Evolutionary conservation across 2,113 vertebrate species (phyloP).

Genomic region (Pogonocichla stellata): DNA sequence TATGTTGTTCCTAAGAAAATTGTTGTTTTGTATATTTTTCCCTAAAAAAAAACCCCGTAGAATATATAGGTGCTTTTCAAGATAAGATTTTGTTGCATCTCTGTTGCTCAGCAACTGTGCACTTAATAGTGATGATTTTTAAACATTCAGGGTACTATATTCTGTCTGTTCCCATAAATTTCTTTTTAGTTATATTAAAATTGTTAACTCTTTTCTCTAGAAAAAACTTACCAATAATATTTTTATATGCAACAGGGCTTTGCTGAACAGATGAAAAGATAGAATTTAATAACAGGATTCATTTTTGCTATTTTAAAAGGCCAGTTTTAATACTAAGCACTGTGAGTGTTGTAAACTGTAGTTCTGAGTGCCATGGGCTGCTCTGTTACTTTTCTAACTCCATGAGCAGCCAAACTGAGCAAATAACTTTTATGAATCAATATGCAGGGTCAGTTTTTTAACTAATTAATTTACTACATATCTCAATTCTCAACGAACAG

Average conservation of each 20-base stretch:
- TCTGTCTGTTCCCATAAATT: neutral
- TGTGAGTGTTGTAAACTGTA: neutral
- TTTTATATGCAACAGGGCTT: neutral
- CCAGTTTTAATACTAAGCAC: neutral
- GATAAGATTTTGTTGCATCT: neutral
- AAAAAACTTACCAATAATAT: neutral
- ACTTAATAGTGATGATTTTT: neutral
- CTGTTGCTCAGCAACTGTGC: neutral
- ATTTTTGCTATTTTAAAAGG: neutral
- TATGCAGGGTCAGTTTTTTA: neutral
- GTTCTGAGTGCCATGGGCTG: neutral
- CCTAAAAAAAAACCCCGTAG: neutral
- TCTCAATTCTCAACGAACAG: neutral
- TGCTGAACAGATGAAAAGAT: neutral
- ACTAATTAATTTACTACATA: neutral
- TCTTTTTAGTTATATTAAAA: neutral
- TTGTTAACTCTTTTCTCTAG: neutral
- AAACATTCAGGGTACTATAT: fast-evolving
- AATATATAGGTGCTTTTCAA: neutral
- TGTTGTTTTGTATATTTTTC: neutral
- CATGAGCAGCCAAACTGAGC: neutral
- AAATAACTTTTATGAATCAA: neutral
- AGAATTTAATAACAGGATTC: neutral
- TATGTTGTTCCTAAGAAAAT: constrained; percentile 12
- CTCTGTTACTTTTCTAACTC: neutral